These are phyloP conservation scores for Xiphias gladius DNA, from an alignment of 2,113 vertebrate genomes.

Conservation along the genomic window DNA sequence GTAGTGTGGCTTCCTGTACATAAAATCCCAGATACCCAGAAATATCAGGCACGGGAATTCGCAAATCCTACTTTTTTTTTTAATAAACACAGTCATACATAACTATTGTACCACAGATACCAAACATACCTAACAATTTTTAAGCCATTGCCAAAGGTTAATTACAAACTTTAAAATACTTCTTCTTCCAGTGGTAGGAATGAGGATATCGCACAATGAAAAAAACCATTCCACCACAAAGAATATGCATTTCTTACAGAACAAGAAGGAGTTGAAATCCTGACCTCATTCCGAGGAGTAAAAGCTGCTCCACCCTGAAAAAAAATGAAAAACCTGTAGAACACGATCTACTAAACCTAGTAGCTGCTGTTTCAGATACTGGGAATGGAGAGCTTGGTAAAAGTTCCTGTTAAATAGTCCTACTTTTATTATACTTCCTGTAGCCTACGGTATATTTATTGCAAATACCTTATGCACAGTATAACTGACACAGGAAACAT, in stretches of 20 bases:
- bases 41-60: background rate
- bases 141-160: background rate
- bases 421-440: background rate
- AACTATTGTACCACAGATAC: background rate
- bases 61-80: background rate
- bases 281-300: slow-evolving; percentile 57
- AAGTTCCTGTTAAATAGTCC: background rate
- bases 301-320: slow-evolving; percentile 53
- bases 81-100: background rate
- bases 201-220: slow-evolving; percentile 12
- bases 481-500: no score
- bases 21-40: background rate
- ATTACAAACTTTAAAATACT: background rate
- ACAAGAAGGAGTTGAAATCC: slow-evolving; percentile 23
- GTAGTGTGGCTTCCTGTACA: background rate
- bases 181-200: background rate
- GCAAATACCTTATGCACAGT: no score
- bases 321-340: slow-evolving; percentile 29
- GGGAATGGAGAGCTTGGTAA: background rate
- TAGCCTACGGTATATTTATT: background rate
- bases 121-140: background rate
- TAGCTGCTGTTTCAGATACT: background rate
- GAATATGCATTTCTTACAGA: background rate
- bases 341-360: slow-evolving; percentile 21
- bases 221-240: background rate